phyloP scores from a whole-genome alignment of 2,888 invertebrate species.

The Linyphia triangularis region DNA sequence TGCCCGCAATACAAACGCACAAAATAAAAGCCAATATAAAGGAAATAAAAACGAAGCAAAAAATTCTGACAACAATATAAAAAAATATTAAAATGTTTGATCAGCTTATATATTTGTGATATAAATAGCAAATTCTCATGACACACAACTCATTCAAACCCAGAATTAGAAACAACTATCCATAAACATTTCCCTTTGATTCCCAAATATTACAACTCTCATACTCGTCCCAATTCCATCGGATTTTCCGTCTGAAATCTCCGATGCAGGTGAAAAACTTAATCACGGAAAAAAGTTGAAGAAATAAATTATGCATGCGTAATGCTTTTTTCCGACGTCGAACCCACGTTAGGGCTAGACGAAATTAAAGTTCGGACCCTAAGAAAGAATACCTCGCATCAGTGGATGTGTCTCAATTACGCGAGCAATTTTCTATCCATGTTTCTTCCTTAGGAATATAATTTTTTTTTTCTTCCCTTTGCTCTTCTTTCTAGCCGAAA shows the following conservation, averaged over 20 bases:
- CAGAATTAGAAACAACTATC: not conserved
- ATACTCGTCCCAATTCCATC: not conserved
- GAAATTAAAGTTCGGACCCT: not conserved
- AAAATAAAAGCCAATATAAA: too few species aligned
- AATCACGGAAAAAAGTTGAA: slow-evolving; percentile 1
- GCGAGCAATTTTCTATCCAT: slow-evolving; percentile 12
- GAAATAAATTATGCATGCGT: slow-evolving; percentile 47
- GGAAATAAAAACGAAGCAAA: too few species aligned
- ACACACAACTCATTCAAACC: too few species aligned
- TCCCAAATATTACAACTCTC: too few species aligned
- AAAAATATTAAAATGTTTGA: too few species aligned
- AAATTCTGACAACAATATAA: too few species aligned
- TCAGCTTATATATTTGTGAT: not conserved
- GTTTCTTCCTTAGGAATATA: not conserved
- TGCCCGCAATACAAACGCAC: too few species aligned
- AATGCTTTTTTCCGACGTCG: not conserved
- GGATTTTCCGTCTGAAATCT: not conserved
- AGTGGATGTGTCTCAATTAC: slow-evolving; percentile 14
- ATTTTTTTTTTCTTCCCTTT: not conserved
- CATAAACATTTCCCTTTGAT: not conserved
- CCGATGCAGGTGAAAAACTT: not conserved
- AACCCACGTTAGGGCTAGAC: not conserved
- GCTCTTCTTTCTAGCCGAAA: not conserved
- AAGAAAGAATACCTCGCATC: not conserved
- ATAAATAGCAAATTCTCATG: not conserved